Base-by-base conservation (phyloP, 2,888 invertebrate species). In the Limnephilus rhombicus region DNA sequence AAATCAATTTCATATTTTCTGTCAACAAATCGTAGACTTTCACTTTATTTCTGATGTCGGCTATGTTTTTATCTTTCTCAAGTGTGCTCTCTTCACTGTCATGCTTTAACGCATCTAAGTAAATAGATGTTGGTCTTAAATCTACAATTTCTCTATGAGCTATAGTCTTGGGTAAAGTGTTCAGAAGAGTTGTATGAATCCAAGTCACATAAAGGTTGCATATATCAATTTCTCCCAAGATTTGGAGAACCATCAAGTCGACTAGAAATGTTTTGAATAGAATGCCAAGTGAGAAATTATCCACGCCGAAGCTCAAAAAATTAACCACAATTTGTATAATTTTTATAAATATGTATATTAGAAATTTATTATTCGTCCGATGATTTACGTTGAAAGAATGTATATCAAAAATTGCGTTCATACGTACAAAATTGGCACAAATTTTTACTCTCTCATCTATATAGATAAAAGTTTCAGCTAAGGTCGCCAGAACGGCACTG, bases 1-100 rank as follows among this genome's bases (percentile, higher is more conserved):
- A 53, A 49, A 87, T 87, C 53, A 87, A 53, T 87, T n/a, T n/a
- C 34, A 87, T 87, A 87, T 68, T 53, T 18, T 87, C 87, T 31
- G 2, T 68, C 87, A 53, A 31, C 31, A 87, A 29, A 49, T 53
- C 34, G 13, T 49, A 53, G 13, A 53, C n/a, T 49, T 68, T 31
- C 7, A 68, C 13, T 68, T 18, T 68, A 1, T 68, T 18, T 5
- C 53, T 24, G 24, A 68, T 68, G 53, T 68, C 53, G 18, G 24
- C 15, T 24, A 18, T 68, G 53, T 53, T 31, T 5, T 41, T 15
- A 18, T 15, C 15, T 18, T 53, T 53, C 53, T 1, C 1, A 18
- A 53, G 4, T 53, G 53, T 53, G 53, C 53, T 18, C 15, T 53
- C 53, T 53, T 53, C 18, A 18, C 18, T 15, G 15, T 18, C 53